Evolutionary conservation across 2,888 invertebrate genomes (phyloP).

Genomic region (Andrena praecox): DNA sequence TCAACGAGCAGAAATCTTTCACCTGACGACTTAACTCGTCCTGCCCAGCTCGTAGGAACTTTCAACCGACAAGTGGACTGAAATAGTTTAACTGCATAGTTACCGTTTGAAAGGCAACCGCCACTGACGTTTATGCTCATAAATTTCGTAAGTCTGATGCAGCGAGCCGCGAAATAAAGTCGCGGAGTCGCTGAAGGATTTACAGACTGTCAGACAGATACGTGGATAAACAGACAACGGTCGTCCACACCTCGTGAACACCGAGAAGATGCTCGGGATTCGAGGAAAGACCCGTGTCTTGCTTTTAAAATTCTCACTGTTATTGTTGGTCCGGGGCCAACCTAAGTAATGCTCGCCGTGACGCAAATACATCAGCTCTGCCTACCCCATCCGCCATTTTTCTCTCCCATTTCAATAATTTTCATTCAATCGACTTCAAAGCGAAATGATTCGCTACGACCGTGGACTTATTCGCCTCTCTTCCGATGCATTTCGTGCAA

Average conservation of each 20-base stretch:
- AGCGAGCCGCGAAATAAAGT: background rate
- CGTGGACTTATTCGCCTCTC: constrained; percentile 53
- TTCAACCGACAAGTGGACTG: no score
- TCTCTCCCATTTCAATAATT: constrained; percentile 20
- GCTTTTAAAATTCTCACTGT: constrained; percentile 74
- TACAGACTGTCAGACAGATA: constrained; percentile 54
- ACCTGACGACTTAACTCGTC: no score
- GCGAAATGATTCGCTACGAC: constrained; percentile 17
- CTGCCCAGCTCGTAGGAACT: no score
- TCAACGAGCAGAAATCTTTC: no score
- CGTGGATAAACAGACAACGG: constrained; percentile 57
- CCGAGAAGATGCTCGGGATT: constrained; percentile 55
- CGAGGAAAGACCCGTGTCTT: constrained; percentile 54
- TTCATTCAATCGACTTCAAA: constrained; percentile 42
- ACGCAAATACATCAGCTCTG: constrained; percentile 71
- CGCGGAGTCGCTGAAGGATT: constrained; percentile 51
- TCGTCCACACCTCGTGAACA: constrained; percentile 37
- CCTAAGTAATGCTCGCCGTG: constrained; percentile 66
- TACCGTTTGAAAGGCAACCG: no score
- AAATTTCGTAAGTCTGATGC: background rate
- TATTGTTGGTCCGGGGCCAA: constrained; percentile 76
- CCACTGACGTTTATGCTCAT: no score
- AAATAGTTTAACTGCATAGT: background rate
- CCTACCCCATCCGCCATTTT: constrained; percentile 36
- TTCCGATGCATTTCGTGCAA: background rate